phyloP scores from a whole-genome alignment of 1,140 invertebrate species.

The Tribolium madens region DNA sequence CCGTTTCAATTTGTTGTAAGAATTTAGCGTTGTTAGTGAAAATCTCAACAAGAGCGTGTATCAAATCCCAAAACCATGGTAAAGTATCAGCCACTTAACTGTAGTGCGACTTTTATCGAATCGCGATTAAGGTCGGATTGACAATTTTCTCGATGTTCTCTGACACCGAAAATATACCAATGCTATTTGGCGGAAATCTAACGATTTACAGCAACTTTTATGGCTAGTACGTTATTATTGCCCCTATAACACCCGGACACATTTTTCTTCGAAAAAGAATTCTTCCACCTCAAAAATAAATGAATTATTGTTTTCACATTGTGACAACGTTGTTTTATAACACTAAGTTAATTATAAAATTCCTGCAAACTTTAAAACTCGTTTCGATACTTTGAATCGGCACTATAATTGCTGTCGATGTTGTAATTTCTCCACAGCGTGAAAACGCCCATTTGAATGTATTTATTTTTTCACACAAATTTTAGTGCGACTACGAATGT shows the following conservation, averaged over 20 bases:
- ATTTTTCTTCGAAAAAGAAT: background rate
- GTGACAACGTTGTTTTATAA: background rate
- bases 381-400: conserved; percentile 1
- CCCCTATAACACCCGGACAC: background rate
- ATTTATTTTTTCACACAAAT: conserved; percentile 3
- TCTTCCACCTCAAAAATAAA: background rate
- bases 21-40: too few species aligned
- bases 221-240: conserved; percentile 1
- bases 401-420: background rate
- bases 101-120: background rate
- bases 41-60: too few species aligned
- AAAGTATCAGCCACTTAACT: background rate
- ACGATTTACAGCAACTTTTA: background rate
- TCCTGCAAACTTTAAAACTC: conserved; percentile 3
- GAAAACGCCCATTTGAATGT: background rate
- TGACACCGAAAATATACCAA: conserved; percentile 4
- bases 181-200: background rate
- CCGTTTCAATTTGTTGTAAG: too few species aligned
- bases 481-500: conserved; percentile 4
- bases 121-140: conserved; percentile 1
- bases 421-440: background rate
- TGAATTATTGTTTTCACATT: background rate
- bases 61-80: too few species aligned
- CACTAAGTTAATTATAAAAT: background rate
- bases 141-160: conserved; percentile 5